Evolutionary conservation across 30 jellyfish, hydroid and myxozoan species (phyloP).

Genomic region (Chironex yamaguchii): DNA sequence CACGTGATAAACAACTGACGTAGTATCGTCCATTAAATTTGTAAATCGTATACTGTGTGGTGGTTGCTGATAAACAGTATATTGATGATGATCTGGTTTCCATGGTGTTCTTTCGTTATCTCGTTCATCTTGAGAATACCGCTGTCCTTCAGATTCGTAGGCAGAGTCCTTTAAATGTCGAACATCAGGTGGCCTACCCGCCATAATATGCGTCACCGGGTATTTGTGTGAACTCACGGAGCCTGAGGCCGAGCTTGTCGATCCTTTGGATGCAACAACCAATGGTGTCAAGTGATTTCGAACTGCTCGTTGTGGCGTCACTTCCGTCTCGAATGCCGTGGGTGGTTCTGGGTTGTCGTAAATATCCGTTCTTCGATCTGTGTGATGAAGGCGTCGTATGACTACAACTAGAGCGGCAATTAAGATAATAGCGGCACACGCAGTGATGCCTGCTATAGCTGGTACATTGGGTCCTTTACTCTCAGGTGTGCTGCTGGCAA

Average conservation of each 20-base stretch:
- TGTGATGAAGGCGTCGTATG: neutral
- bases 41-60: neutral
- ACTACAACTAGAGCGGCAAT: neutral
- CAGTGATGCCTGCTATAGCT: neutral
- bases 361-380: neutral
- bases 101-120: neutral
- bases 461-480: neutral
- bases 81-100: neutral
- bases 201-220: neutral
- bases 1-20: neutral
- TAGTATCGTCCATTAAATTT: neutral
- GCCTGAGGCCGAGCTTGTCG: neutral
- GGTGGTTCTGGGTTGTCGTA: neutral
- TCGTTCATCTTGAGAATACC: neutral
- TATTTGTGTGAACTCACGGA: neutral
- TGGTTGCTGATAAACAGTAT: neutral
- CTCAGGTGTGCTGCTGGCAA: neutral
- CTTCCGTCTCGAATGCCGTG: neutral
- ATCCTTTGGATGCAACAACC: neutral
- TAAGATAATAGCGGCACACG: neutral
- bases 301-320: neutral
- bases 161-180: neutral
- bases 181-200: neutral
- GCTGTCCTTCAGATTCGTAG: neutral
- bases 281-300: neutral